These are phyloP conservation scores for Anser brachyrhynchus DNA, from an alignment of 2,113 vertebrate species.

Conservation along the genomic window DNA sequence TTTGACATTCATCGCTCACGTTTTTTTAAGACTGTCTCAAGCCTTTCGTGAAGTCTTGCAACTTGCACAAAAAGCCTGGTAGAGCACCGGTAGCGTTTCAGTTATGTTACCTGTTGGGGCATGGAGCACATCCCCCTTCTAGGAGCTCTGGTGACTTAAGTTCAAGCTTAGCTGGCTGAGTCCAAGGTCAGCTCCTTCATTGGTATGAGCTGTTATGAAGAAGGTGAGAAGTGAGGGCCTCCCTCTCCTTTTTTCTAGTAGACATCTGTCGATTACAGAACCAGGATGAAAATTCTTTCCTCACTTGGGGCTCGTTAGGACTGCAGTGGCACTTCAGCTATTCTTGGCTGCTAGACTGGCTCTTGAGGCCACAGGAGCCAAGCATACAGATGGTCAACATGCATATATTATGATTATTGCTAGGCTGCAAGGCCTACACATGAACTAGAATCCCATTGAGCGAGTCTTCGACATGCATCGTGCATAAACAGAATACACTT, in stretches of 20 bases:
- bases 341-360: background rate
- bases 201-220: background rate
- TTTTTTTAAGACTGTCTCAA: background rate
- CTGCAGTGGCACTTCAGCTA: background rate
- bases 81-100: background rate
- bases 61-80: background rate
- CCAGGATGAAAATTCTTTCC: background rate
- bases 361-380: background rate
- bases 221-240: background rate
- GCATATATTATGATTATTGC: background rate
- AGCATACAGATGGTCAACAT: background rate
- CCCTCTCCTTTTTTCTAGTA: background rate
- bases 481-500: background rate
- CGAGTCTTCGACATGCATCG: background rate
- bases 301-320: background rate
- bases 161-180: background rate
- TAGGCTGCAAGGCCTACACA: background rate
- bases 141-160: rapidly evolving
- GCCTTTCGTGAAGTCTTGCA: background rate
- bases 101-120: background rate
- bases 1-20: background rate
- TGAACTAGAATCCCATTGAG: background rate
- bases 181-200: background rate
- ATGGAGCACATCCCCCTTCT: rapidly evolving
- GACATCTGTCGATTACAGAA: background rate